These are phyloP conservation scores for Carapus acus DNA, from an alignment of 2,797 vertebrate genomes.

Conservation along the genomic window DNA sequence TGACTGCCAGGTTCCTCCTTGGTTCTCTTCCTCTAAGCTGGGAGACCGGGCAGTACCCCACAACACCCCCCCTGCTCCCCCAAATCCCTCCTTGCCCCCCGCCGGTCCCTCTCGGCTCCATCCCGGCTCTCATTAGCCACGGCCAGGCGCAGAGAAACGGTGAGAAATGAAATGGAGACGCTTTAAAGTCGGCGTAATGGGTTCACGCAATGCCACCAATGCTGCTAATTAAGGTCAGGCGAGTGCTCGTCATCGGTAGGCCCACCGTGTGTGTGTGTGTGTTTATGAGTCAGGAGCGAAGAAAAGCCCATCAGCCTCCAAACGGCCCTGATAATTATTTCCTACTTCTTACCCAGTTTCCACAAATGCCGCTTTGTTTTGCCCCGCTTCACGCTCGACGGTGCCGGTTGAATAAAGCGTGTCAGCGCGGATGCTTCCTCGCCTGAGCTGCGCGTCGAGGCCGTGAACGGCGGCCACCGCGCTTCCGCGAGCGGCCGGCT, in stretches of 20 bases:
- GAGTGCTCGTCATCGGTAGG: conserved; percentile 58
- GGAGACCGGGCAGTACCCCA: conserved; percentile 25
- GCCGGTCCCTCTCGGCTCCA: conserved; percentile 31
- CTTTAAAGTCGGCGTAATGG: conserved; percentile 71
- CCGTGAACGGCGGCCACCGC: conserved; percentile 10
- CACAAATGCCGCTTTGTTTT: conserved; percentile 26
- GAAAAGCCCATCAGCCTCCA: conserved; percentile 30
- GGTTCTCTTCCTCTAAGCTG: conserved; percentile 23
- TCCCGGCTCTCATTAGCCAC: conserved; percentile 62
- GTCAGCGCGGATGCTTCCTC: conserved; percentile 15
- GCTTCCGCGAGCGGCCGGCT: conserved; percentile 34
- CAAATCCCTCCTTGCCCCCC: no score
- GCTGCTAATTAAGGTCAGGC: conserved; percentile 72
- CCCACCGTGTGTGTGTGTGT: conserved; percentile 53
- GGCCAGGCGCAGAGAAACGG: conserved; percentile 61
- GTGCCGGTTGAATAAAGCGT: conserved; percentile 16
- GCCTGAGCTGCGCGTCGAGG: conserved; percentile 4
- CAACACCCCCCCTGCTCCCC: no score
- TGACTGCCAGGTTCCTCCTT: conserved; percentile 39
- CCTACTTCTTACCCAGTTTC: conserved; percentile 36
- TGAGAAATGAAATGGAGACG: conserved; percentile 70
- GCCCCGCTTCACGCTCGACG: conserved; percentile 8
- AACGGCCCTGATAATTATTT: conserved; percentile 42
- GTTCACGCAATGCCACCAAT: conserved; percentile 68
- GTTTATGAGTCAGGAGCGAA: conserved; percentile 37